Evolutionary conservation across 92 coral and sea anemone species (phyloP).

Genomic region (Palythoa grandis): DNA sequence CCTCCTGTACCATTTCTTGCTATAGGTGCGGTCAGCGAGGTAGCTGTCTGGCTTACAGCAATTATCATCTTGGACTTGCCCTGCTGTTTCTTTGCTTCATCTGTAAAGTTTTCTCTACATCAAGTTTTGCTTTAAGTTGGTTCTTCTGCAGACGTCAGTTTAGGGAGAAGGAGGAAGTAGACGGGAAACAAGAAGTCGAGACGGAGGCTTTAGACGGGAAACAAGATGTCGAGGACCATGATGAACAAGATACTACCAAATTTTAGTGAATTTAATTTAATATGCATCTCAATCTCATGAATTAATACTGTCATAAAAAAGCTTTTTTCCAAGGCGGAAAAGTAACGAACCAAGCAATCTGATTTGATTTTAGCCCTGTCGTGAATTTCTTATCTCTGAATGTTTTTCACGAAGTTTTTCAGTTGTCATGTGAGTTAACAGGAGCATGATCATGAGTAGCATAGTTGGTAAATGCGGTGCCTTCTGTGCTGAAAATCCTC

Average conservation of each 20-base stretch:
- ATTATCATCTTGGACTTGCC: background rate
- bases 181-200: background rate
- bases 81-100: background rate
- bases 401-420: no score
- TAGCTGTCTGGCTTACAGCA: slow-evolving; percentile 8
- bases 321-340: no score
- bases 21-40: background rate
- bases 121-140: background rate
- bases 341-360: no score
- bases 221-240: background rate
- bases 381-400: no score
- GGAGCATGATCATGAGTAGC: no score
- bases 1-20: background rate
- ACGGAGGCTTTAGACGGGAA: background rate
- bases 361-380: no score
- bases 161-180: background rate
- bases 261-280: background rate
- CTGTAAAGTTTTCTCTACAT: background rate
- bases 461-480: no score
- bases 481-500: no score
- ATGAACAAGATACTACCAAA: background rate
- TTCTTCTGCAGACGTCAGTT: slow-evolving; percentile 1
- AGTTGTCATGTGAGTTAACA: no score
- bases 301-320: no score
- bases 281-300: no score